Evolutionary conservation across 2,113 vertebrate genomes (phyloP), one percentile per base, ranked within the genome.

Genomic region (Meleagris gallopavo): DNA sequence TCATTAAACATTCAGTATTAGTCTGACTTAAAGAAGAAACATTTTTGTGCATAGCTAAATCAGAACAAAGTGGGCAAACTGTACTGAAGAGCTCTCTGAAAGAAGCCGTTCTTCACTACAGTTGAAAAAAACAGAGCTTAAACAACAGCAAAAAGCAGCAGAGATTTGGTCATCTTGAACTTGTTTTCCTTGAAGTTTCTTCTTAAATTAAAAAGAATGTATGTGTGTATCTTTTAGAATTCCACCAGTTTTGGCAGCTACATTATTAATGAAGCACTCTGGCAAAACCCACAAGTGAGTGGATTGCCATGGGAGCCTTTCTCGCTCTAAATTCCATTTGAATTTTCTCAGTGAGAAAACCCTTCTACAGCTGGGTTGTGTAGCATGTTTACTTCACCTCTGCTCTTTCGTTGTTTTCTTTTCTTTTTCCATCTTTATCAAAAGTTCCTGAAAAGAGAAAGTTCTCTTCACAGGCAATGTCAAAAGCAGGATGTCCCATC

Each of bases 1-100:
- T 93, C 86, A 86, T 93, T 95, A 95, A 95, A 89, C 71, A 90
- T 88, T 91, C 81, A 92, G 45, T 64, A 74, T 74, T 75, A 86
- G 73, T 86, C 74, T 86, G 75, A 48, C 19, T 87, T 89, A 86
- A 91, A 71, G 62, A 95, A 92, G 74, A 93, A 90, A 77, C 41
- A 62, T 83, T 96, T 94, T 73, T 80, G 75, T 58, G 79, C 21
- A 22, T 29, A 92, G 90, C 81, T 21, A 89, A 91, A 88, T 86
- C 32, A 95, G 88, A 92, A 88, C 70, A 92, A 96, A 94, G 48
- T 58, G 61, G 70, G 61, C 90, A 95, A 91, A 78, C 15, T 74
- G 60, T 75, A 88, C 69, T 82, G 61, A 95, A 77, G 61, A 89
- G 30, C 40, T 91, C 76, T 84, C 78, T 76, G 89, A 89, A 89